These are phyloP conservation scores for Isurus oxyrinchus DNA, from an alignment of 2,113 vertebrate species.

Conservation along the genomic window DNA sequence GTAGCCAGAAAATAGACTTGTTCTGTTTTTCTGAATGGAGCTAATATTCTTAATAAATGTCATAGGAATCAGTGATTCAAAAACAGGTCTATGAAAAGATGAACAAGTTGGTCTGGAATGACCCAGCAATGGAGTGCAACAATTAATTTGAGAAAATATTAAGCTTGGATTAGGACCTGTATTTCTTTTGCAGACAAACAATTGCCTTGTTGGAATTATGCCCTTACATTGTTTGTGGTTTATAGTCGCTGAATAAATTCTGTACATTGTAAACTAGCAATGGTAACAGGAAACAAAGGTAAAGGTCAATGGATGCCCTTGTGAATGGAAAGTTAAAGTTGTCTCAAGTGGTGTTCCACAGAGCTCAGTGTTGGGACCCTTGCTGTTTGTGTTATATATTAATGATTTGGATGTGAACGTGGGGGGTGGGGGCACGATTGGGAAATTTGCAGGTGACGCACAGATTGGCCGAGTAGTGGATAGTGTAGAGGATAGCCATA, in stretches of 20 bases:
- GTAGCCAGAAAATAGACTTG: background rate
- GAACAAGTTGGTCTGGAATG: background rate
- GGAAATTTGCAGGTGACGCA: too few species aligned
- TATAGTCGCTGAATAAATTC: background rate
- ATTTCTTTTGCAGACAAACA: background rate
- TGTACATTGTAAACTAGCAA: background rate
- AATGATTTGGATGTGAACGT: too few species aligned
- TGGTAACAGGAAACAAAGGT: too few species aligned
- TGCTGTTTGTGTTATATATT: too few species aligned
- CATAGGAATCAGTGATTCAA: background rate
- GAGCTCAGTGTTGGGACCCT: too few species aligned
- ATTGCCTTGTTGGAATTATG: background rate
- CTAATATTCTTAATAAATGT: background rate
- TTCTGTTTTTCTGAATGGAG: background rate
- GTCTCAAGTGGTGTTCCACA: too few species aligned
- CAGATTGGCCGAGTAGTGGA: too few species aligned
- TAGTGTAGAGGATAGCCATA: too few species aligned
- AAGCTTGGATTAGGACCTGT: background rate
- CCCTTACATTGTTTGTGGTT: background rate
- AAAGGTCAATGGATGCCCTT: too few species aligned
- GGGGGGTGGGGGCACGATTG: too few species aligned
- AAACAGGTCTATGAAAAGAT: background rate
- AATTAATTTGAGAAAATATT: background rate
- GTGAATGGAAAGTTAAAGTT: too few species aligned
- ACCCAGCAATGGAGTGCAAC: background rate